Base-by-base conservation (phyloP, 2,797 vertebrate species). In the Malacoraja senta region DNA sequence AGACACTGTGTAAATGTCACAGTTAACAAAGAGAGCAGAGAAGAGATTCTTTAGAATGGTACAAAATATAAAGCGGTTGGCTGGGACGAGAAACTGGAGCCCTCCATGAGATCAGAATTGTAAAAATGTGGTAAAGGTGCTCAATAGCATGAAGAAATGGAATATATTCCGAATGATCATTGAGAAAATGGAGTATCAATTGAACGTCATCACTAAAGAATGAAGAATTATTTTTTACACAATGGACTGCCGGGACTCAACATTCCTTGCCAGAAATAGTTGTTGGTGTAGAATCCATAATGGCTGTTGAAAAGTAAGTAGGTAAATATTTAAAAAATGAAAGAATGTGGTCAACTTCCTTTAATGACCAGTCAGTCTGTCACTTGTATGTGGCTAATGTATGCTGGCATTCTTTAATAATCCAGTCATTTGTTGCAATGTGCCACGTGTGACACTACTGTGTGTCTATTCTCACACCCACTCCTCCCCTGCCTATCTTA, bases 231-330 rank as follows among this genome's bases (percentile, higher is more conserved):
- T 81, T 81, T 83, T 83, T 83, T 83, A 15, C 24, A 83, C 81
- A 83, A 53, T 29, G 53, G 44, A 53, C 10, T 83, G 81, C 26
- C 26, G 10, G 21, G 26, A 61, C 44, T 58, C 53, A 10, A 24
- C 3, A 83, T 83, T 83, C 81, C 44, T 61, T 58, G 29, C 10
- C 44, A 58, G 26, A 83, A 83, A 83, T 58, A 58, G 81, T 83
- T 83, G 81, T 58, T 8, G 53, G 53, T 44, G 79, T 12, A 53
- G 21, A 53, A 53, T 58, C 44, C 8, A 58, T 83, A 58, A 32
- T 83, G 58, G 81, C 53, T 83, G 81, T 83, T 83, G 81, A 83
- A 83, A 83, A 29, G 44, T 58, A 83, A 83, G 44, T 83, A 29
- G 81, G 58, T 32, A 83, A 83, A 83, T 83, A 83, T 83, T 12